phyloP scores from a whole-genome alignment of 2,888 invertebrate genomes.

The Meiosimyza decipiens region DNA sequence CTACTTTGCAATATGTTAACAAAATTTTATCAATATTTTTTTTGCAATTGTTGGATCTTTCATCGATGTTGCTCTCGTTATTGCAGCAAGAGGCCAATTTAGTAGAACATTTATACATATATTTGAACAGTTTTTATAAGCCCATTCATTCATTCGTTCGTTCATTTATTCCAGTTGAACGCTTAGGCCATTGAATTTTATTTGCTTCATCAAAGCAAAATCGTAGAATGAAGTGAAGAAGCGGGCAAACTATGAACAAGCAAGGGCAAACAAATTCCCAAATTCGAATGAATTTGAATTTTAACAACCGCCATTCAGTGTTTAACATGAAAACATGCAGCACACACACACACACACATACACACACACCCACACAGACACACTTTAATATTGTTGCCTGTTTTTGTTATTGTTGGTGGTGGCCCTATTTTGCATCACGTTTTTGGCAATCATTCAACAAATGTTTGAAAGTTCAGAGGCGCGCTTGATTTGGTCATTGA shows the following conservation, averaged over 20 bases:
- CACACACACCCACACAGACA: too few species aligned
- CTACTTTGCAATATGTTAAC: too few species aligned
- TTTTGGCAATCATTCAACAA: constrained; percentile 35
- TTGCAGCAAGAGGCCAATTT: too few species aligned
- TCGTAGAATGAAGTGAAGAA: constrained; percentile 8
- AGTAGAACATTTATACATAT: too few species aligned
- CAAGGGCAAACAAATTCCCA: not conserved
- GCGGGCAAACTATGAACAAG: too few species aligned
- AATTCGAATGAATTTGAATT: constrained; percentile 30
- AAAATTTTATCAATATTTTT: too few species aligned
- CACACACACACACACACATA: too few species aligned
- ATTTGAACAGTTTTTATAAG: too few species aligned
- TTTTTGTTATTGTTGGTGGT: constrained; percentile 11
- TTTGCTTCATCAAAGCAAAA: not conserved
- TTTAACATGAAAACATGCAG: constrained; percentile 19
- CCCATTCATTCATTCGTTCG: not conserved
- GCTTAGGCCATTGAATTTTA: constrained; percentile 10
- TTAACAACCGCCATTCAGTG: constrained; percentile 24
- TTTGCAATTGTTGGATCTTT: too few species aligned
- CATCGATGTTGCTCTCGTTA: too few species aligned
- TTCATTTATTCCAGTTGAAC: constrained; percentile 24
- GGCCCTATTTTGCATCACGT: constrained; percentile 16
- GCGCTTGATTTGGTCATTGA: constrained; percentile 19
- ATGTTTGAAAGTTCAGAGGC: not conserved
- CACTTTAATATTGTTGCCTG: not conserved